phyloP scores from a whole-genome alignment of 1,140 invertebrate species.

The Archivesica marissinica region DNA sequence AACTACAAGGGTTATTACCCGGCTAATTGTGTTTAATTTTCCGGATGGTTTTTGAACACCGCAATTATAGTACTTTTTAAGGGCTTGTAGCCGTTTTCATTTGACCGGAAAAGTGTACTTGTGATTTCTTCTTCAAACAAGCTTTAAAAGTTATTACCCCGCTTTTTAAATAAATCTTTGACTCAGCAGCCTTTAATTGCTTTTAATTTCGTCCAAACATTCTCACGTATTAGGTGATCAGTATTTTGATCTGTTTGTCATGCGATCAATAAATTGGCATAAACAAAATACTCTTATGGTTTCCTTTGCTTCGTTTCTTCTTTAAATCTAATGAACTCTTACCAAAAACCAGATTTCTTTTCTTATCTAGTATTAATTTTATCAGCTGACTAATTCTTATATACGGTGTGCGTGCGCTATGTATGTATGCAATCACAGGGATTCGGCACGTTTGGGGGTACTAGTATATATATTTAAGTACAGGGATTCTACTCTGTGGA shows the following conservation, averaged over 20 bases:
- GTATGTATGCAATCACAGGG: too few relatives aligned
- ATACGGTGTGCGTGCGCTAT: too few relatives aligned
- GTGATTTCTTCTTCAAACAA: slow-evolving; percentile 39
- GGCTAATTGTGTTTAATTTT: slow-evolving; percentile 21
- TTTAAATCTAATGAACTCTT: too few relatives aligned
- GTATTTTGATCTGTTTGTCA: not conserved
- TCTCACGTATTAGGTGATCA: not conserved
- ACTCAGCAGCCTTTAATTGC: slow-evolving; percentile 10
- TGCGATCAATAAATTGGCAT: not conserved
- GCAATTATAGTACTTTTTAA: slow-evolving; percentile 17
- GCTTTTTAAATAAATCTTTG: not conserved
- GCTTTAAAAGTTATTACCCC: slow-evolving; percentile 17
- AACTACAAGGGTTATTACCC: slow-evolving; percentile 19
- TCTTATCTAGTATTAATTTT: too few relatives aligned
- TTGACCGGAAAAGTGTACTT: not conserved
- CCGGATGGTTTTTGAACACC: slow-evolving; percentile 17
- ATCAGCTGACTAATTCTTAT: too few relatives aligned
- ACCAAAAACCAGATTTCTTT: too few relatives aligned
- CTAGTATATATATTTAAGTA: too few relatives aligned
- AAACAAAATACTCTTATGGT: slow-evolving; percentile 10
- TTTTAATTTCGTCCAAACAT: not conserved
- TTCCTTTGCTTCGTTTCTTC: too few relatives aligned
- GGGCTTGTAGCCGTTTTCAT: slow-evolving; percentile 7
- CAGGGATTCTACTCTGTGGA: too few relatives aligned
- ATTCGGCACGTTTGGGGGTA: too few relatives aligned